Evolutionary conservation across 2,797 vertebrate genomes (phyloP).

Genomic region (Moxostoma hubbsi): DNA sequence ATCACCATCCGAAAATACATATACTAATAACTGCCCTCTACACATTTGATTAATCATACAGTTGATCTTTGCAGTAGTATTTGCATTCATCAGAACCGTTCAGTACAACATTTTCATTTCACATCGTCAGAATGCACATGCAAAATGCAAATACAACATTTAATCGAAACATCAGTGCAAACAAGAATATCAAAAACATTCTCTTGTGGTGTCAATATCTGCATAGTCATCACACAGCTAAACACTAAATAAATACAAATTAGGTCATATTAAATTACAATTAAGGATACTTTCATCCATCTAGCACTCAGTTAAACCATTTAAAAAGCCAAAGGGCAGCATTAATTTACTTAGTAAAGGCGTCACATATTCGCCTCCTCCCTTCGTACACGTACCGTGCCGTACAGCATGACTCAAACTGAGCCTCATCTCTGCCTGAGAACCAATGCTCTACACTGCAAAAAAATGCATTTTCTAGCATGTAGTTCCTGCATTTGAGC

Average conservation of each 20-base stretch:
- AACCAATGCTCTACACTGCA: not conserved
- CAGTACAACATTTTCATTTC: not conserved
- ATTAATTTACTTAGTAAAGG: conserved; percentile 48
- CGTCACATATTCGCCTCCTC: not conserved
- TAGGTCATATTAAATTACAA: conserved; percentile 7
- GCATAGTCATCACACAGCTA: not conserved
- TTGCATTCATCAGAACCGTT: not conserved
- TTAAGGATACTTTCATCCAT: not conserved
- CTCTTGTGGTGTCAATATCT: not conserved
- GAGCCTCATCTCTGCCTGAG: not conserved
- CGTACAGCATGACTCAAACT: not conserved
- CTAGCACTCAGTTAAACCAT: conserved; percentile 26
- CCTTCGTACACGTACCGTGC: not conserved
- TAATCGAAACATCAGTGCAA: not conserved
- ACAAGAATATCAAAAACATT: not conserved
- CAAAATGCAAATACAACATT: not conserved
- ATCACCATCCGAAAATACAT: not conserved
- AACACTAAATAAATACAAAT: conserved; percentile 28
- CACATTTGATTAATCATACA: not conserved
- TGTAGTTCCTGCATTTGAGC: not conserved
- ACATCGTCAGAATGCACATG: conserved; percentile 2
- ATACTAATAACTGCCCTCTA: conserved; percentile 8
- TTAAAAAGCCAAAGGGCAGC: conserved; percentile 35
- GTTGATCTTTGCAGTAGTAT: conserved; percentile 6
- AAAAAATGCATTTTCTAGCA: too few relatives aligned